Conservation (phyloP, 2,797 vertebrate genomes). For the Channa striata region DNA sequence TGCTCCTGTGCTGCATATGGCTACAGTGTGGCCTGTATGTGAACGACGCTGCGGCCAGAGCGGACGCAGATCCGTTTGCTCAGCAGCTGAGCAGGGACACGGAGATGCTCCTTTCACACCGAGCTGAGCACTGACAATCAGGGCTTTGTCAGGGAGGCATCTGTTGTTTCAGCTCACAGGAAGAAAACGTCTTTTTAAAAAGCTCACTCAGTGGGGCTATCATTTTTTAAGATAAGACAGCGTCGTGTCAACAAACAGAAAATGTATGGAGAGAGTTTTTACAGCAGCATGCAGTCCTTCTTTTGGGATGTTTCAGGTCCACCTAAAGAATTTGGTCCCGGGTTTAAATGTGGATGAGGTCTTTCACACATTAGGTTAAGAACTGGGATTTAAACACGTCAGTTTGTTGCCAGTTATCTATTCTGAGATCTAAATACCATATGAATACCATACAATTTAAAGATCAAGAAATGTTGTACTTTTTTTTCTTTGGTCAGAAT, state of each 20-base stretch:
- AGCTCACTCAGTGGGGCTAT: slow-evolving; percentile 59
- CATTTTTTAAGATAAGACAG: slow-evolving; percentile 41
- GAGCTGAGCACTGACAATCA: slow-evolving; percentile 75
- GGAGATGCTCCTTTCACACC: slow-evolving; percentile 78
- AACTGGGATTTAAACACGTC: too few species aligned
- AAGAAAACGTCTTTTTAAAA: slow-evolving; percentile 61
- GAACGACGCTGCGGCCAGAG: slow-evolving; percentile 44
- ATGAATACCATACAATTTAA: too few species aligned
- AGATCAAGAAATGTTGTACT: too few species aligned
- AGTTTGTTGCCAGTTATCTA: too few species aligned
- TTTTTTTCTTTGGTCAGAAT: too few species aligned
- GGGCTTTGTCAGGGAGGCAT: slow-evolving; percentile 69
- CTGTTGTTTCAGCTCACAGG: slow-evolving; percentile 66
- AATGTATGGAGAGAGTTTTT: slow-evolving; percentile 1
- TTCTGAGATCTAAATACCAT: too few species aligned
- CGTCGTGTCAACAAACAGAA: slow-evolving; percentile 51
- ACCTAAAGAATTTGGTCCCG: not conserved
- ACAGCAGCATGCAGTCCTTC: not conserved
- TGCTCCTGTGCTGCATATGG: slow-evolving; percentile 31
- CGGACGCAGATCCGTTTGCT: slow-evolving; percentile 71
- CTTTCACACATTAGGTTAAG: too few species aligned
- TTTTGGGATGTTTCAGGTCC: slow-evolving; percentile 1
- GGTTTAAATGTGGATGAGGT: not conserved
- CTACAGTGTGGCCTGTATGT: slow-evolving; percentile 26
- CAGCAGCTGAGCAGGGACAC: slow-evolving; percentile 68